Evolutionary conservation across 2,113 vertebrate species (phyloP), one percentile per base, ranked within the genome.

Genomic region (Baryphthengus martii): DNA sequence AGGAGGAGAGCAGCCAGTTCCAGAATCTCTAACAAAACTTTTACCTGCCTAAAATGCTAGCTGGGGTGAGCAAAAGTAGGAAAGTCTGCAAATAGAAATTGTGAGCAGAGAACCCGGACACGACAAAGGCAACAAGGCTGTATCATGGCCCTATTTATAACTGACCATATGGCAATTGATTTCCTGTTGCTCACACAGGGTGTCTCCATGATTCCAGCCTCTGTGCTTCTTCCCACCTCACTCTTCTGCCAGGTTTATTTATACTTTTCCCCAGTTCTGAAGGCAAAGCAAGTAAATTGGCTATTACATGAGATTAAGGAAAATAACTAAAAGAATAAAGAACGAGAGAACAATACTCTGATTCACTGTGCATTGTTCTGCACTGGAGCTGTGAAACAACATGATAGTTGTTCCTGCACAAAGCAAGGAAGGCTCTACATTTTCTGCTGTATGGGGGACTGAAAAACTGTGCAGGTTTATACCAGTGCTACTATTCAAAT

Each of bases 191-290:
- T 93, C 89, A 93, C 94, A 81, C 52, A 81, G 84, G 66, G 80
- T 66, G 13, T 68, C 83, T 90, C 74, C 1, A 2, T 89, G 74
- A 66, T 58, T 96, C 71, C 74, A 88, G 78, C 66, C 74, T 76
- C 88, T 78, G n/a, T 10, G 17, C 72, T 86, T 44, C 72, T 95
- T 92, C 66, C 85, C 52, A 81, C 44, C 68, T 81, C 4, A 0
- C 53, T 86, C 83, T 81, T 92, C 63, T 93, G 88, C 93, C 96
- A 97, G 76, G 85, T 91, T 96, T 96, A 96, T 96, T 96, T 96
- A 89, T 96, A 93, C 58, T 82, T 94, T 72, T 72, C 49, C 25
- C 53, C 71, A 70, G 76, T 80, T 96, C 96, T 76, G 26, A 94
- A 93, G 65, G 65, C 80, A 95, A 93, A 92, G 92, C 85, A 89